Conservation (phyloP, 1,140 invertebrate genomes). For the Drosophila mojavensis region DNA sequence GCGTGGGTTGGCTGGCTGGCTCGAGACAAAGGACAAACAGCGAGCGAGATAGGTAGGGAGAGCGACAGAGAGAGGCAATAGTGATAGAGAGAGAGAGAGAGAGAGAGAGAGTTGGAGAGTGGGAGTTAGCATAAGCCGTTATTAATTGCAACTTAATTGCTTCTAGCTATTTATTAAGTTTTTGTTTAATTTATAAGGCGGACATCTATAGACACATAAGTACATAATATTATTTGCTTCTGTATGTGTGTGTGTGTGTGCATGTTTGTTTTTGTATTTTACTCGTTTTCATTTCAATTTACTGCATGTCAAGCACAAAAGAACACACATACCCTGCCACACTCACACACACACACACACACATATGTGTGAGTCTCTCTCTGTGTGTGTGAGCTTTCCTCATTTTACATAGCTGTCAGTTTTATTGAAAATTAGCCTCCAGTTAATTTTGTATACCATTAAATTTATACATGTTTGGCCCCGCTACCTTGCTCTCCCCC, state of each 20-base stretch:
- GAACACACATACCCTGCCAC: conserved; percentile 38
- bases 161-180: conserved; percentile 74
- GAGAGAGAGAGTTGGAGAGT: not conserved
- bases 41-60: not conserved
- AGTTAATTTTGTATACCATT: conserved; percentile 79
- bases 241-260: conserved; percentile 7
- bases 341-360: conserved; percentile 31
- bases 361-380: conserved; percentile 4
- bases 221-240: conserved; percentile 27
- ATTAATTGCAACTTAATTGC: conserved; percentile 77
- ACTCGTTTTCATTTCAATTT: conserved; percentile 65
- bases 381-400: conserved; percentile 38
- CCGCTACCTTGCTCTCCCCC: not conserved
- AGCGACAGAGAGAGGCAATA: not conserved
- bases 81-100: not conserved
- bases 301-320: conserved; percentile 49
- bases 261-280: conserved; percentile 43
- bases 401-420: conserved; percentile 68
- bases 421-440: conserved; percentile 81
- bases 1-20: conserved; percentile 10
- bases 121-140: conserved; percentile 48
- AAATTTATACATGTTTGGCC: conserved; percentile 63
- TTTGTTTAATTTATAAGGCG: conserved; percentile 68
- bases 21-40: not conserved
- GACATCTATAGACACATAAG: conserved; percentile 23